Evolutionary conservation across 2,113 vertebrate species (phyloP), one percentile per base, ranked within the genome.

Genomic region (Toxostoma redivivum): DNA sequence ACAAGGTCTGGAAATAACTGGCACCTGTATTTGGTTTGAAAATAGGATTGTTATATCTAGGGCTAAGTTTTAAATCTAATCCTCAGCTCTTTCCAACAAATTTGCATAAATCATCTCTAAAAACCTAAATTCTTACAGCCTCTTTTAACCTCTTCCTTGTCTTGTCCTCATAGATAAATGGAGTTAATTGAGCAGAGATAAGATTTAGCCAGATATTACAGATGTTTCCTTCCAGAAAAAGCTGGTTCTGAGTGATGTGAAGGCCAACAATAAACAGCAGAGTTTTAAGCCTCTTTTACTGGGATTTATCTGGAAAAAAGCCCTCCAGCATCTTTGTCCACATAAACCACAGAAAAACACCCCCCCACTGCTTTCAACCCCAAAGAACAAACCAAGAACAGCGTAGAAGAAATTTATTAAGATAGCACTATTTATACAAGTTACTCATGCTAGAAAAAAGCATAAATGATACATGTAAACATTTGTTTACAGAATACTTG

Each of bases 391-490:
- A 51, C 69, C 70, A 90, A 88, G 89, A 97, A 96, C 57, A 94
- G 92, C 86, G 65, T 93, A 96, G 69, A 95, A 92, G 91, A 95
- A 95, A 94, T 93, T 97, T 97, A 97, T 98, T 97, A 97, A 97
- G 97, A 94, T 97, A 98, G 96, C 96, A 97, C 97, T 98, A 98
- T 98, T 98, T 98, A 86, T 98, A 98, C 98, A 98, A 98, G 97
- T 98, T 98, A 98, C 97, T 98, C 98, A 98, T 98, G 98, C 98
- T 98, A 98, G 98, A 98, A 98, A 98, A 98, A 98, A 98, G 98
- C 98, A 98, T 98, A 97, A 98, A 98, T 98, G 97, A 97, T 98
- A 97, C 92, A 98, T 97, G 98, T 98, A 98, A 98, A 98, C 98
- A 97, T 92, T 74, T 98, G 97, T 98, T 98, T 98, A 98, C 97